These are phyloP conservation scores for Pelagia noctiluca DNA, from an alignment of 30 jellyfish, hydroid and myxozoan species.

Conservation along the genomic window DNA sequence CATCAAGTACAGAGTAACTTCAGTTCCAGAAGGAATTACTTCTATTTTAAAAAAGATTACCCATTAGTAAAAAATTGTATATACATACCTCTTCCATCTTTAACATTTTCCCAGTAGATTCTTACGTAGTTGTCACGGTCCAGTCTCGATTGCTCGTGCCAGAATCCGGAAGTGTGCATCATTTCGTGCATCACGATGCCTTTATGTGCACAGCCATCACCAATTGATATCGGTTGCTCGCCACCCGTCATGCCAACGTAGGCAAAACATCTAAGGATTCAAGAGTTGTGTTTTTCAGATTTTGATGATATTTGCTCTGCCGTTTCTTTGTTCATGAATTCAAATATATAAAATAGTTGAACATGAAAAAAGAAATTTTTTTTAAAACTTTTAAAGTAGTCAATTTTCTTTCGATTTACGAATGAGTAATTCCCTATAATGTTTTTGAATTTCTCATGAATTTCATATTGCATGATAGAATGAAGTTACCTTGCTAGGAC, in stretches of 20 bases:
- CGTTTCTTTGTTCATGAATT: background rate
- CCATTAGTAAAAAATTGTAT: too few relatives aligned
- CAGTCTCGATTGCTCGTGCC: slow-evolving; percentile 40
- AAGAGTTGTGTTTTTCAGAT: background rate
- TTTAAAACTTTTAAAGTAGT: background rate
- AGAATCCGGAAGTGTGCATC: slow-evolving; percentile 39
- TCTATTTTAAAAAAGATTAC: too few relatives aligned
- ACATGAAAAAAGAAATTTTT: too few relatives aligned
- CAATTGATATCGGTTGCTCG: slow-evolving; percentile 19
- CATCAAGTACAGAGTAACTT: too few relatives aligned
- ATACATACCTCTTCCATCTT: background rate
- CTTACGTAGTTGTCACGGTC: slow-evolving; percentile 24
- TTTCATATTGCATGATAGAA: too few relatives aligned
- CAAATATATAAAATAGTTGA: too few relatives aligned
- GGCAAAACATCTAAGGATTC: slow-evolving; percentile 4
- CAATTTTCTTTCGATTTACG: background rate
- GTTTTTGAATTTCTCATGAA: too few relatives aligned
- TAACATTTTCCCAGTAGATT: slow-evolving; percentile 17
- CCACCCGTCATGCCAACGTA: slow-evolving; percentile 21
- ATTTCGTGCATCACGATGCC: slow-evolving; percentile 32
- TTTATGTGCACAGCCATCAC: slow-evolving; percentile 13
- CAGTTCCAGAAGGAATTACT: too few relatives aligned
- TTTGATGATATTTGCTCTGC: background rate
- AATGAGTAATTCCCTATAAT: background rate
- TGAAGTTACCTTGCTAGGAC: too few relatives aligned